phyloP scores from a whole-genome alignment of 2,113 vertebrate species.

The Piaya cayana region DNA sequence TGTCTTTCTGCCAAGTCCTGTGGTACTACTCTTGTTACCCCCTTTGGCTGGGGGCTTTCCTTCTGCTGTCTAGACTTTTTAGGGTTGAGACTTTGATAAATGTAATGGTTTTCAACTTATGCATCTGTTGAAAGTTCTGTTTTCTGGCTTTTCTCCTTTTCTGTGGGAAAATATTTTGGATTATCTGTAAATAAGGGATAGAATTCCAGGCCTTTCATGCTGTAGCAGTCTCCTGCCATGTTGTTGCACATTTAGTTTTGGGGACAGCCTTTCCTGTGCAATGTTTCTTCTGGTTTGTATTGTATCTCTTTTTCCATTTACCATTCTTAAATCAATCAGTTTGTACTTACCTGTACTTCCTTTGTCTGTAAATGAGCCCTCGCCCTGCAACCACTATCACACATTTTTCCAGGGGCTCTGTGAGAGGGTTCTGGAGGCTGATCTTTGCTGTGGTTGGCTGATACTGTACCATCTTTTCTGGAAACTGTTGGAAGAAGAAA shows the following conservation, averaged over 20 bases:
- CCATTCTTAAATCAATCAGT: neutral
- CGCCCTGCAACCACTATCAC: constrained; percentile 72
- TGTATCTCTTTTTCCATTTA: neutral
- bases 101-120: neutral
- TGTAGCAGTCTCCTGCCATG: neutral
- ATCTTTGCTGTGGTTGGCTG: constrained; percentile 43
- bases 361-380: constrained; percentile 75
- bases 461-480: constrained; percentile 31
- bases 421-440: constrained; percentile 75
- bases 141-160: neutral
- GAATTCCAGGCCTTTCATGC: neutral
- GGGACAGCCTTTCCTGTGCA: neutral
- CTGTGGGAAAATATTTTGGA: neutral
- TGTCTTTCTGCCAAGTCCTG: neutral
- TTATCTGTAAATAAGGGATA: neutral
- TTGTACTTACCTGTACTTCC: constrained; percentile 67
- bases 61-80: neutral
- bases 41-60: neutral
- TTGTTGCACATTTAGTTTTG: neutral
- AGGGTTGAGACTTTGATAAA: neutral
- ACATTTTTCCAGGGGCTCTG: constrained; percentile 68
- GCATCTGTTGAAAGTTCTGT: neutral
- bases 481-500: constrained; percentile 66
- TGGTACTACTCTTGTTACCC: neutral
- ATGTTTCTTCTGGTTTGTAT: neutral